Evolutionary conservation across 2,113 vertebrate genomes (phyloP), one percentile per base, ranked within the genome.

Genomic region (Aix galericulata): DNA sequence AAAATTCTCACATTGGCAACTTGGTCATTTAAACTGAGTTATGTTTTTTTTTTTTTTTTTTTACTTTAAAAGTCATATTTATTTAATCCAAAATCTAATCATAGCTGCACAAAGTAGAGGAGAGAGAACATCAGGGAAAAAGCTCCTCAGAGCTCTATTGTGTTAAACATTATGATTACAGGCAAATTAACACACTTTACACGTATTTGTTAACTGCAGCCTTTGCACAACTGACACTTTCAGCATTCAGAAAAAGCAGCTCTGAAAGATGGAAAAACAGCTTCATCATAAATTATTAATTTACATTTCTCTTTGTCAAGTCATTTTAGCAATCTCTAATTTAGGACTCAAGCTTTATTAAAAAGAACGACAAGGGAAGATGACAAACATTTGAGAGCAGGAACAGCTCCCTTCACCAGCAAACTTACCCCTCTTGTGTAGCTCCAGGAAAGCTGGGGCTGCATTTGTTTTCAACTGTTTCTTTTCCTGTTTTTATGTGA

Each of bases 211-310:
- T 97, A 96, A 93, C 89, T 82, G 91, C 32, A 96, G 62, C 0
- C 34, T 95, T 95, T 94, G 75, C 64, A 77, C 44, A 52, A 88
- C 78, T 96, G 91, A 89, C 82, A 87, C 92, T 97, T 97, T 62
- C 13, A 80, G 89, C 9, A 5, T 34, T 76, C 17, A 62, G 59
- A 83, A 95, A 91, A 14, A 96, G 76, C 40, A 82, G 50, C 79
- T 76, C 64, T 69, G 88, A 82, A 94, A 95, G 68, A 48, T 96
- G 93, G 93, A 97, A 94, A 96, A 95, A 72, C 31, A 92, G 78
- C 46, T 96, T 97, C 53, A 93, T 89, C 74, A 48, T 56, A 84
- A 96, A 88, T 58, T 85, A 63, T 81, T 94, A 82, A 88, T 92
- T 96, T 95, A 85, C 78, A 92, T 95, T 97, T 98, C 48, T 79